Percentiles rank a stretch among this genome's conserved stretches.
Conservation (phyloP, 2,888 invertebrate species). For the Hydropsyche betteni region DNA sequence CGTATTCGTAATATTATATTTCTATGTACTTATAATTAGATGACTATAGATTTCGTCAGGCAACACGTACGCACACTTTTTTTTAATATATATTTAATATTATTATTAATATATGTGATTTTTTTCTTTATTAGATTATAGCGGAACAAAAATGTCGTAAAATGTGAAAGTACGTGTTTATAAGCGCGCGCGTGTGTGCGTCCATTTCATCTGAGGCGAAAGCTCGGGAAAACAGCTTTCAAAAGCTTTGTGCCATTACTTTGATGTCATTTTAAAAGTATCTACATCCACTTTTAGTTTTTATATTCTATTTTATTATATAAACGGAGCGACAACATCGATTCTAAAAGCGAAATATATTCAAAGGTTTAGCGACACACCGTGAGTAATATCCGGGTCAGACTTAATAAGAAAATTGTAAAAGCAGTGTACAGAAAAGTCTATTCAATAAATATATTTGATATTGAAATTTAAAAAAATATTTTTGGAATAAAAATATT, state of each 20-base stretch:
- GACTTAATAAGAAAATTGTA: too few relatives aligned
- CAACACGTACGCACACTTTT: not conserved
- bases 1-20: not conserved
- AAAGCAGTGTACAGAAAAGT: too few relatives aligned
- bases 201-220: not conserved
- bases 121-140: not conserved
- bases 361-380: too few relatives aligned
- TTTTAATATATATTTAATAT: slow-evolving; percentile 2
- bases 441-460: too few relatives aligned
- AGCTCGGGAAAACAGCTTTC: slow-evolving; percentile 29
- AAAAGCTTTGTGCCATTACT: slow-evolving; percentile 33
- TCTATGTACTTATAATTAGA: too few relatives aligned
- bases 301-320: slow-evolving; percentile 7
- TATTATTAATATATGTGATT: not conserved
- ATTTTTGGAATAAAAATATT: too few relatives aligned
- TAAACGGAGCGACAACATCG: too few relatives aligned
- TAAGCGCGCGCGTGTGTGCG: not conserved
- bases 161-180: not conserved
- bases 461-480: too few relatives aligned
- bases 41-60: not conserved
- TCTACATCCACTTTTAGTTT: slow-evolving; percentile 13
- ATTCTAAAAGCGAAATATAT: too few relatives aligned
- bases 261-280: slow-evolving; percentile 25
- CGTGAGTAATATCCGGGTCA: too few relatives aligned
- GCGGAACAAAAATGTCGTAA: too few relatives aligned